Evolutionary conservation across 2,113 vertebrate species (phyloP), one percentile per base, ranked within the genome.

Genomic region (Oryzias celebensis): DNA sequence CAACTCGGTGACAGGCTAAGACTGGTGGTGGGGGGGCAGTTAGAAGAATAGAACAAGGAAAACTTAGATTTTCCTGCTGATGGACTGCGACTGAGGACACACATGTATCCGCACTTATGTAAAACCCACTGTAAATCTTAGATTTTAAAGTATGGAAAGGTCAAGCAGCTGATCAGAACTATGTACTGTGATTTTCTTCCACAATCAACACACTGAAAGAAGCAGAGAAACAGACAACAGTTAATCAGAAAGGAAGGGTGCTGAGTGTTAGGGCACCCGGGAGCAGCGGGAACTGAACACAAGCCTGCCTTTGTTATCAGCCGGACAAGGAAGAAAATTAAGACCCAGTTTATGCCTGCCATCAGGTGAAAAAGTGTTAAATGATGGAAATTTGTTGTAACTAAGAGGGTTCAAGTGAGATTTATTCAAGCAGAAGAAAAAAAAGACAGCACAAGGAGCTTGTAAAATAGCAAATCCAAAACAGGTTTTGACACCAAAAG

Each of bases 301-400:
- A 85, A 13, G 74, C 59, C 69, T 13, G 63, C 58, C 70, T 83
- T 83, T 87, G 84, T 85, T 80, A 80, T 71, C 77, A 80, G 68
- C 54, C 71, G 50, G 62, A 75, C 62, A 59, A 41, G 45, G 61
- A 60, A 26, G 73, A 80, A 71, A 71, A 81, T 86, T 81, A 77
- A 66, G 64, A 46, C 70, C 51, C 52, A 76, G 48, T 83, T 87
- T 73, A 85, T 46, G 63, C 70, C 72, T 45, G 31, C 60, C 36
- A 73, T 85, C 79, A 87, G 84, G 83, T 88, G 80, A 85, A 66
- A 43, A 58, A 51, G 42, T 63, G 67, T 52, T 36, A 45, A 65
- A 47, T 49, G 67, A 57, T 5, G 68, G 41, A 16, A 20, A 68
- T 49, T 77, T 66, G 67, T 22, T 16, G 55, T 56, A 8, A 75